These are phyloP conservation scores for Halcyon leucocephala DNA, from an alignment of 2,797 vertebrate genomes.

Conservation along the genomic window DNA sequence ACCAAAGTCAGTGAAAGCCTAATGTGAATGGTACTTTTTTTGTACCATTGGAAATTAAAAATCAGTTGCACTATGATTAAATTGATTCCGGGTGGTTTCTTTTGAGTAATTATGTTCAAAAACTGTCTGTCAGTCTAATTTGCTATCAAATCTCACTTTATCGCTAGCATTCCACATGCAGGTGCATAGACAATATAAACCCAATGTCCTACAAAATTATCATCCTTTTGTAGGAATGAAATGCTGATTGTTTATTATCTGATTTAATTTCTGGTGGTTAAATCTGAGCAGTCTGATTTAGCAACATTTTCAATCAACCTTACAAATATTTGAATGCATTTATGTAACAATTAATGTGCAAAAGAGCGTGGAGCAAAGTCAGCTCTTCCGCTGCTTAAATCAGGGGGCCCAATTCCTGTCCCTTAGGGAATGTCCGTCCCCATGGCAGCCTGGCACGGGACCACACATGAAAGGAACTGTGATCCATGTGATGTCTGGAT, in stretches of 20 bases:
- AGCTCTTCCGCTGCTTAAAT: background rate
- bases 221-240: slow-evolving; percentile 38
- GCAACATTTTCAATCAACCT: slow-evolving; percentile 50
- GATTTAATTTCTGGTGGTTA: slow-evolving; percentile 64
- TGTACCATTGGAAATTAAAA: slow-evolving; percentile 72
- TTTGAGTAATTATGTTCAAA: slow-evolving; percentile 77
- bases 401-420: rapidly evolving
- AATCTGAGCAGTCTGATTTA: slow-evolving; percentile 47
- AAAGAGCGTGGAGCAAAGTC: background rate
- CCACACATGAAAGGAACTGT: rapidly evolving
- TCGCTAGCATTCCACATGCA: slow-evolving; percentile 5
- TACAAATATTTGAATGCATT: slow-evolving; percentile 46
- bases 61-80: slow-evolving; percentile 74
- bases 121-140: slow-evolving; percentile 75
- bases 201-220: slow-evolving; percentile 36
- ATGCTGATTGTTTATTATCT: slow-evolving; percentile 69
- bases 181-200: slow-evolving; percentile 50
- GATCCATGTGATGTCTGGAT: background rate
- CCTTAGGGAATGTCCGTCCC: background rate
- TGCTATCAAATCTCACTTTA: slow-evolving; percentile 76
- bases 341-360: background rate
- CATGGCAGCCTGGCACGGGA: background rate
- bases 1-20: slow-evolving; percentile 41
- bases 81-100: slow-evolving; percentile 75
- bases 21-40: slow-evolving; percentile 57